Percentiles rank a stretch among this genome's conserved stretches.
These are phyloP conservation scores for Marronus borbonicus DNA, from an alignment of 2,888 invertebrate species.

Conservation along the genomic window DNA sequence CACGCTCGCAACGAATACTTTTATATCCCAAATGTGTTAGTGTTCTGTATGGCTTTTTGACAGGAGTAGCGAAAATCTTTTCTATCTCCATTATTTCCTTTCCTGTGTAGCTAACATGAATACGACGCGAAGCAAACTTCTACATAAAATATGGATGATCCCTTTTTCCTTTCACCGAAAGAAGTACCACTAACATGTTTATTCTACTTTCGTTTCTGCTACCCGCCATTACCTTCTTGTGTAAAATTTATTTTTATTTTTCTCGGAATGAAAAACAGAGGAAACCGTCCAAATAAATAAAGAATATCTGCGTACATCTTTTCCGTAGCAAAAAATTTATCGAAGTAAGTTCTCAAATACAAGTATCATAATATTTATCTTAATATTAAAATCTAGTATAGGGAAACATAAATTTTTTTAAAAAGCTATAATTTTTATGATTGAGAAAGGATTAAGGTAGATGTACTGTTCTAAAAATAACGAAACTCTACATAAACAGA, in stretches of 20 bases:
- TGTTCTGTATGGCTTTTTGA: background rate
- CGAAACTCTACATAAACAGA: background rate
- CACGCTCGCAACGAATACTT: background rate
- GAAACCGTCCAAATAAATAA: background rate
- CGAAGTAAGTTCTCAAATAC: background rate
- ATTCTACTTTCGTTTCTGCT: background rate
- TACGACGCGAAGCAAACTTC: background rate
- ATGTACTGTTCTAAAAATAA: conserved; percentile 9
- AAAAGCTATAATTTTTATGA: conserved; percentile 5
- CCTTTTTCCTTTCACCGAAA: background rate
- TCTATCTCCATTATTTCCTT: background rate
- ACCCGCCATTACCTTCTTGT: background rate
- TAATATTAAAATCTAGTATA: conserved; percentile 1
- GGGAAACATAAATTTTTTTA: conserved; percentile 3
- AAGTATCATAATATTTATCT: conserved; percentile 5
- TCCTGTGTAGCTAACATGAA: background rate
- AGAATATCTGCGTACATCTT: background rate
- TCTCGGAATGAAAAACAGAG: background rate
- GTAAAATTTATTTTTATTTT: conserved; percentile 2
- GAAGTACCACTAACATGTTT: background rate
- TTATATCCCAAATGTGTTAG: background rate
- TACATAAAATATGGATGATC: background rate
- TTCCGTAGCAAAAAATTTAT: background rate
- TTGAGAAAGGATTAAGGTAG: background rate
- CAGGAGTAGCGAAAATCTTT: background rate